Percentiles rank a stretch among this genome's conserved stretches.
phyloP scores from a whole-genome alignment of 2,797 vertebrate species.

The Pseudochirops cupreus region DNA sequence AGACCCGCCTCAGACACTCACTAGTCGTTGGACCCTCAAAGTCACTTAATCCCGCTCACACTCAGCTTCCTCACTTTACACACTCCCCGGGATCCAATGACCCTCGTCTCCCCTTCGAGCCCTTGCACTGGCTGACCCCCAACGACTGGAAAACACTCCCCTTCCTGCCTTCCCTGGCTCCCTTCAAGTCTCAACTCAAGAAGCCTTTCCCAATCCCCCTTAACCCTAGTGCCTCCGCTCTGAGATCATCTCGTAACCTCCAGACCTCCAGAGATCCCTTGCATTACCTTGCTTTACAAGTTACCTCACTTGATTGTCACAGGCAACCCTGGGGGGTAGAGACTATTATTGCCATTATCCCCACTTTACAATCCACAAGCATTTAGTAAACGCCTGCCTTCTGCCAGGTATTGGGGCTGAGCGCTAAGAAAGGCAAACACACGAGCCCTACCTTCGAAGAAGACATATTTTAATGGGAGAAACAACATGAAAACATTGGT shows the following conservation, averaged over 20 bases:
- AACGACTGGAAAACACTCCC: background rate
- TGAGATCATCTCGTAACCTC: background rate
- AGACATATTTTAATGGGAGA: background rate
- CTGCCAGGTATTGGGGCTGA: too few relatives aligned
- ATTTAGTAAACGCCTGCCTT: background rate
- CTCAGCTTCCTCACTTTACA: background rate
- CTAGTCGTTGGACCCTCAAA: background rate
- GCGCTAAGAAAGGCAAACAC: background rate
- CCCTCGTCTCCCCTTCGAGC: background rate
- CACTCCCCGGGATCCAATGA: background rate
- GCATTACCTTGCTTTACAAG: background rate
- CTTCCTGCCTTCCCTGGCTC: background rate
- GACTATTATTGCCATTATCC: background rate
- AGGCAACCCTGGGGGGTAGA: background rate
- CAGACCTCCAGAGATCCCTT: background rate
- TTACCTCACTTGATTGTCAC: background rate
- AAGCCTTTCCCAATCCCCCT: background rate
- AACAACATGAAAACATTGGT: background rate
- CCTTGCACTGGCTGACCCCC: background rate
- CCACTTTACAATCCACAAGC: too few relatives aligned
- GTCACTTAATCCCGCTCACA: too few relatives aligned
- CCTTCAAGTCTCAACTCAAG: background rate
- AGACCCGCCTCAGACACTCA: background rate
- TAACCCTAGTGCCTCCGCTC: background rate
- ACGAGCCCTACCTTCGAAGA: background rate